phyloP scores from a whole-genome alignment of 2,888 invertebrate species.

The Augochlorella aurata region DNA sequence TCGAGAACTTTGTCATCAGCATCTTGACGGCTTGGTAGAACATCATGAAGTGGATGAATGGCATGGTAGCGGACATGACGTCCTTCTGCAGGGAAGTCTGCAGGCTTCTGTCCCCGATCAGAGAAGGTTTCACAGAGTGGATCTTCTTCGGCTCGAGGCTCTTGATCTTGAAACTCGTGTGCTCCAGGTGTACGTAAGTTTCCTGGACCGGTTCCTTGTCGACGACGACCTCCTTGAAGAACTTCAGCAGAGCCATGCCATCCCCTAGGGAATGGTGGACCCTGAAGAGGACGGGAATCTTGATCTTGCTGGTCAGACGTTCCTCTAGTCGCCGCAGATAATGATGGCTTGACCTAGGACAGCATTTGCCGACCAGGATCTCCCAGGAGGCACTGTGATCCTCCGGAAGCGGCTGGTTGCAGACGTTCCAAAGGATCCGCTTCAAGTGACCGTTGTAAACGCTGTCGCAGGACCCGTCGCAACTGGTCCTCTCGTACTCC shows the following conservation, averaged over 20 bases:
- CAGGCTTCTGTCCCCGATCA: background rate
- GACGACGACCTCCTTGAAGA: constrained; percentile 82
- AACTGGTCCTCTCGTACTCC: constrained; percentile 72
- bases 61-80: constrained; percentile 66
- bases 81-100: constrained; percentile 29
- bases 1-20: constrained; percentile 26
- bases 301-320: constrained; percentile 63
- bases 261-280: constrained; percentile 84
- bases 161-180: constrained; percentile 1
- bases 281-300: constrained; percentile 83
- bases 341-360: constrained; percentile 53
- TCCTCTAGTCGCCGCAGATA: constrained; percentile 65
- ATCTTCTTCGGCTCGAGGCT: constrained; percentile 7
- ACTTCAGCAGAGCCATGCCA: constrained; percentile 83
- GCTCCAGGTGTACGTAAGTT: constrained; percentile 29
- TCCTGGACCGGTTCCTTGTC: constrained; percentile 70
- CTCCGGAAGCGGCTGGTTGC: constrained; percentile 82
- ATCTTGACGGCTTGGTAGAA: constrained; percentile 14
- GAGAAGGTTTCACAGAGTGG: background rate
- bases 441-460: constrained; percentile 78
- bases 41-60: constrained; percentile 58
- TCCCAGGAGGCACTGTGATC: constrained; percentile 83
- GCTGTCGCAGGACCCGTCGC: constrained; percentile 68
- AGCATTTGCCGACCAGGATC: constrained; percentile 81
- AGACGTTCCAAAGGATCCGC: constrained; percentile 79